Evolutionary conservation across 2,888 invertebrate species (phyloP), one percentile per base, ranked within the genome.

Genomic region (Drosophila bunnanda): DNA sequence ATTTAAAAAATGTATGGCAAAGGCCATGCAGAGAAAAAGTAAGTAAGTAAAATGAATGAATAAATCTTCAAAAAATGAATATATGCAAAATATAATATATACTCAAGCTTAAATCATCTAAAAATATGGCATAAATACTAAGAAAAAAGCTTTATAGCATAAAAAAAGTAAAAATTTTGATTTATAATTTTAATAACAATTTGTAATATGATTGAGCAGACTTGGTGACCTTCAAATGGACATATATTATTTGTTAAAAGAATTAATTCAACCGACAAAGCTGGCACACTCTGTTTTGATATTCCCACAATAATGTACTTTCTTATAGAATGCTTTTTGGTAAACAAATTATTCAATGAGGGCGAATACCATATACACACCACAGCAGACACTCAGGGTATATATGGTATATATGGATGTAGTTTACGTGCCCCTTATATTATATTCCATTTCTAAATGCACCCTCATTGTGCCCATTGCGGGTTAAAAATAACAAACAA

Each of bases 361-460:
- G 53, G 53, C 13, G 15, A 55, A 46, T 22, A 55, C 22, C n/a
- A 32, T 41, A 25, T 55, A 60, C 32, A 32, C 39, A 55, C 30
- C 39, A 10, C 20, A 30, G 15, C 43, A 34, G 36, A n/a, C 34
- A 43, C 3, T 4, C 25, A 25, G 25, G 4, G 25, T 4, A 25
- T 25, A 25, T 25, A 4, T n/a, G n/a, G n/a, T n/a, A n/a, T n/a
- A n/a, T n/a, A n/a, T n/a, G n/a, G n/a, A n/a, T 25, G 25, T 25
- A 25, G 20, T 38, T 39, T 38, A 32, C 38, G 32, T 22, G 12
- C 34, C 36, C 17, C 32, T 17, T 66, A 55, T 66, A 66, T 48
- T 46, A 48, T 66, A 66, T 54, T 54, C 34, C 32, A 48, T 48
- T 66, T 67, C 67, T 67, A 67, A 67, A 67, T 48, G 48, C 67